Evolutionary conservation across 2,888 invertebrate species (phyloP).

Genomic region (Agrochola lychnidis): DNA sequence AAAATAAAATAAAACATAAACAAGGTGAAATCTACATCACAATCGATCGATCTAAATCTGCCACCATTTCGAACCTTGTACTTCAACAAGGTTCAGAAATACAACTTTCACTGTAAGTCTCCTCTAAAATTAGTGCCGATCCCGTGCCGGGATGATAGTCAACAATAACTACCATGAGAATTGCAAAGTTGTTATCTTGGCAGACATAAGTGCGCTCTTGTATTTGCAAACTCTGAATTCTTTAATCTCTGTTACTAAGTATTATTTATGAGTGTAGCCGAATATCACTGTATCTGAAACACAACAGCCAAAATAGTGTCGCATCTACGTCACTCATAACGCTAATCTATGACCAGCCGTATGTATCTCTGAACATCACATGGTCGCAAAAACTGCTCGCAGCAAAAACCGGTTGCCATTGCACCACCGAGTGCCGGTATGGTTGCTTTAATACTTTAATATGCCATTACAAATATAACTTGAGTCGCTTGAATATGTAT

Average conservation of each 20-base stretch:
- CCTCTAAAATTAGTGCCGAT: not conserved
- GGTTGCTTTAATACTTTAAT: conserved; percentile 41
- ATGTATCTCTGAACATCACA: conserved; percentile 45
- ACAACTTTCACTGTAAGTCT: not conserved
- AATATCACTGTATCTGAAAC: not conserved
- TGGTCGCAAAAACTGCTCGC: conserved; percentile 65
- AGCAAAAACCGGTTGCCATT: conserved; percentile 66
- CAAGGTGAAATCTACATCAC: too few relatives aligned
- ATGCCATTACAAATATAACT: conserved; percentile 46
- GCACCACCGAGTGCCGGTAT: conserved; percentile 37
- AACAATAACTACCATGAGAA: not conserved
- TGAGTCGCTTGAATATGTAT: conserved; percentile 8
- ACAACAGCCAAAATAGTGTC: conserved; percentile 17
- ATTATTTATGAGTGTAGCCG: not conserved
- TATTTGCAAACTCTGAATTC: not conserved
- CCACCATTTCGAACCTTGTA: not conserved
- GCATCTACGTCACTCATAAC: conserved; percentile 32
- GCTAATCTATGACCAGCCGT: conserved; percentile 27
- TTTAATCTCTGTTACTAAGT: not conserved
- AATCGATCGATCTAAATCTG: too few relatives aligned
- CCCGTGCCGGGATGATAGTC: not conserved
- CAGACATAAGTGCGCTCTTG: not conserved
- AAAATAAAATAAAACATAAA: not conserved
- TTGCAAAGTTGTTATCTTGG: not conserved
- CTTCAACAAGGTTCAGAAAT: not conserved